phyloP scores from a whole-genome alignment of 2,888 invertebrate species.

The Dioctria rufipes region DNA sequence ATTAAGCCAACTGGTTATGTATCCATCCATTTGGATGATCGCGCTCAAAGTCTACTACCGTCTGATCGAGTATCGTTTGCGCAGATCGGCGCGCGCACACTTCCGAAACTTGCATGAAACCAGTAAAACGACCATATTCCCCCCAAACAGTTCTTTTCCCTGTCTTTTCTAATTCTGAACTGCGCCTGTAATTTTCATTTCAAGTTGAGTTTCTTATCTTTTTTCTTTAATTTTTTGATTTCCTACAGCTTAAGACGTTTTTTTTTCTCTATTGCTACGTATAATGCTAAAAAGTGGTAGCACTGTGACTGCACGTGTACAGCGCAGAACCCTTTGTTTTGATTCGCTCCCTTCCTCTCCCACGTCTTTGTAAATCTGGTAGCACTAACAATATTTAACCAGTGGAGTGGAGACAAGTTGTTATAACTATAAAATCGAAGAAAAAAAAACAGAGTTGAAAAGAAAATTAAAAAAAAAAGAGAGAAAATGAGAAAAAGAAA shows the following conservation, averaged over 20 bases:
- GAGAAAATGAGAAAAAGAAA: not conserved
- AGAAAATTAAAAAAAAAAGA: not conserved
- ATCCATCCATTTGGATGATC: no score
- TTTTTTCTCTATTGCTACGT: slow-evolving; percentile 3
- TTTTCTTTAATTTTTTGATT: not conserved
- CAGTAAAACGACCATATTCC: not conserved
- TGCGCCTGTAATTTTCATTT: not conserved
- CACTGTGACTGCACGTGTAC: slow-evolving; percentile 31
- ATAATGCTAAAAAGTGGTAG: slow-evolving; percentile 45
- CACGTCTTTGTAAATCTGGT: slow-evolving; percentile 11
- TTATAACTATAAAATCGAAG: not conserved
- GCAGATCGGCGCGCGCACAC: slow-evolving; percentile 11
- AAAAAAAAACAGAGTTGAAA: not conserved
- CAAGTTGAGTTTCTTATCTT: not conserved
- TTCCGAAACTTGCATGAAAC: not conserved
- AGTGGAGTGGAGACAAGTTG: slow-evolving; percentile 32
- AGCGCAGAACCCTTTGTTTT: slow-evolving; percentile 41
- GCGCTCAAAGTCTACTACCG: no score
- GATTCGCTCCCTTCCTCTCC: slow-evolving; percentile 17
- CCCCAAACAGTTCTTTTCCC: not conserved
- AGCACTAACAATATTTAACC: slow-evolving; percentile 25
- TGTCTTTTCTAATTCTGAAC: not conserved
- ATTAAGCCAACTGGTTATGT: no score
- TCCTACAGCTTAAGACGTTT: not conserved
- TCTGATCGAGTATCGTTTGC: no score